Evolutionary conservation across 1,140 invertebrate species (phyloP), one percentile per base, ranked within the genome.

Genomic region (Drosophila auraria): DNA sequence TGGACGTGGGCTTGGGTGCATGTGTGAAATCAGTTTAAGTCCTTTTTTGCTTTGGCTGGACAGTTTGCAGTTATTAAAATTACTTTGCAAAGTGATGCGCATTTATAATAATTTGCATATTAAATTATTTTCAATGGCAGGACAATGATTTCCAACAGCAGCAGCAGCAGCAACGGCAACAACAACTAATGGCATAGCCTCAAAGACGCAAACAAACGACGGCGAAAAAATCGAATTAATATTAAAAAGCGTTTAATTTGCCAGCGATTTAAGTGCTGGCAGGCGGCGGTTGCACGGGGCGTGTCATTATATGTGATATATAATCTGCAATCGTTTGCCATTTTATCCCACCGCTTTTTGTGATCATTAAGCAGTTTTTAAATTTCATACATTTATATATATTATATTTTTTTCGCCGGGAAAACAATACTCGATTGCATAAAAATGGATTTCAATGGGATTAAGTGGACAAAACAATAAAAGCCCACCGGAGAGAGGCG

Each of bases 71-170:
- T 78, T 87, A 89, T 89, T 60, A 68, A 87, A 89, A 87, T 89
- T 89, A 63, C 86, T 84, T 71, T 74, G 70, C 80, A 81, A 78
- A 83, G 65, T 81, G 81, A 87, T 79, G 82, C 62, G 70, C 81
- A 82, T 84, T 89, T 90, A 89, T 84, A 69, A 90, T 84, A 90
- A 89, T 89, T 90, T 89, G 86, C 81, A 90, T 89, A 89, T 90
- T 84, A 90, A 89, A 89, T 89, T 84, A 81, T 90, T 76, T 84
- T 78, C 78, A 90, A 81, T 84, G 57, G 64, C 72, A 73, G 71
- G 56, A 80, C 82, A 84, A 89, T 89, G 84, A 89, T 90, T 90
- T 90, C 50, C 63, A 75, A 33, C 64, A 57, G 70, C 60, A 71
- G 64, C 45, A 23, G 49, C 54, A 17, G 47, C n/a, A 44, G 33